These are phyloP conservation scores for Rhadinocentrus ornatus DNA, from an alignment of 2,797 vertebrate genomes.

Conservation along the genomic window DNA sequence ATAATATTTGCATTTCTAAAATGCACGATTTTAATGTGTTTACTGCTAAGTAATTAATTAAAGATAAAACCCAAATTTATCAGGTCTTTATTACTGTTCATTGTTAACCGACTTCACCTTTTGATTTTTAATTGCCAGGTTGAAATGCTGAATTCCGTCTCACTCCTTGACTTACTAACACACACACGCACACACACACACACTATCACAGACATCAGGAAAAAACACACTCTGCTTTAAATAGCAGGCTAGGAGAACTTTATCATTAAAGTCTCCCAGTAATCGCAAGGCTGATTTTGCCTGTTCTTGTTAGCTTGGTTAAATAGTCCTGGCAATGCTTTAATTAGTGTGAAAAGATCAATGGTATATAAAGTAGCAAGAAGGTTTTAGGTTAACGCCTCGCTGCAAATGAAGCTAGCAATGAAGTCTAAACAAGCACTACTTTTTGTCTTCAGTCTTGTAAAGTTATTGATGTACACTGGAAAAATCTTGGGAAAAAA, in stretches of 20 bases:
- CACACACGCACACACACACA: conserved; percentile 11
- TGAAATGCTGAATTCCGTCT: conserved; percentile 36
- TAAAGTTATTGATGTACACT: neutral
- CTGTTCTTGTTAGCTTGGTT: conserved; percentile 80
- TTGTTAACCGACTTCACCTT: conserved; percentile 43
- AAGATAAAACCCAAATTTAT: conserved; percentile 14
- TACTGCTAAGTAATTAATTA: neutral
- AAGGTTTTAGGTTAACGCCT: conserved; percentile 72
- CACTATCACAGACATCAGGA: conserved; percentile 10
- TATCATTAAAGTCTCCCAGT: conserved; percentile 56
- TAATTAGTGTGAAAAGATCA: conserved; percentile 84
- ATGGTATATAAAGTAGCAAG: conserved; percentile 69
- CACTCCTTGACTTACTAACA: neutral
- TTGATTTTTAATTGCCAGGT: conserved; percentile 61
- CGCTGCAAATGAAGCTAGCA: conserved; percentile 30
- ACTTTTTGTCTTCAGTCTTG: conserved; percentile 11
- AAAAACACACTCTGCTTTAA: conserved; percentile 12
- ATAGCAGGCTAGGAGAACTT: conserved; percentile 45
- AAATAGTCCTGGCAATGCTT: conserved; percentile 80
- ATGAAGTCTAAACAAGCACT: conserved; percentile 11
- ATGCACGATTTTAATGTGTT: neutral
- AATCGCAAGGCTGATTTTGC: conserved; percentile 52
- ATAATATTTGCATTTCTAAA: neutral
- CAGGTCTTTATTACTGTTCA: conserved; percentile 15
- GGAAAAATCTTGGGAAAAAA: neutral